These are phyloP conservation scores for Paramormyrops kingsleyae DNA, from an alignment of 2,113 vertebrate genomes.

Conservation along the genomic window DNA sequence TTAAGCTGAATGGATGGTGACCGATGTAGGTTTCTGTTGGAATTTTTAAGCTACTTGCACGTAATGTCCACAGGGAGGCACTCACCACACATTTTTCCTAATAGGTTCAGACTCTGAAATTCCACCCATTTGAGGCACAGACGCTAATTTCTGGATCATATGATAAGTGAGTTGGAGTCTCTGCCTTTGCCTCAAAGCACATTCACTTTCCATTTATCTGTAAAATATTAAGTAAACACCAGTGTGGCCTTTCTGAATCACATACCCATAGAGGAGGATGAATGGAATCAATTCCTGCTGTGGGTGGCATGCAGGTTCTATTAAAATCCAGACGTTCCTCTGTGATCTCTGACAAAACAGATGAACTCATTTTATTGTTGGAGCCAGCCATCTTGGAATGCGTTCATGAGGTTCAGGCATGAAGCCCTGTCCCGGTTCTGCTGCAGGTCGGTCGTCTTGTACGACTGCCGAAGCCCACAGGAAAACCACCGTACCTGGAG, in stretches of 20 bases:
- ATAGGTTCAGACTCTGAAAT: conserved; percentile 86
- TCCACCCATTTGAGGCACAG: conserved; percentile 94
- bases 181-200: not conserved
- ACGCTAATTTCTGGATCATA: conserved; percentile 93
- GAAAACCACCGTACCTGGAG: conserved; percentile 76
- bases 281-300: not conserved
- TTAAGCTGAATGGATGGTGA: not conserved
- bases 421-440: not conserved
- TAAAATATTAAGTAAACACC: not conserved
- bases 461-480: conserved; percentile 86
- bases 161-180: conserved; percentile 72
- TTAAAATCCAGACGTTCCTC: not conserved
- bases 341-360: not conserved
- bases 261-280: not conserved
- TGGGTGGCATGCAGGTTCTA: not conserved
- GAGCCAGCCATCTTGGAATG: not conserved
- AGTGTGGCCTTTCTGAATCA: not conserved
- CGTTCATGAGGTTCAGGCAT: not conserved
- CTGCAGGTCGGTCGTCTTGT: conserved; percentile 75
- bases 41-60: not conserved
- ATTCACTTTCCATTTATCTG: not conserved
- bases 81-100: conserved; percentile 2
- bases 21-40: not conserved
- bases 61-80: not conserved
- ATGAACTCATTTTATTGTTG: not conserved